Evolutionary conservation across 2,797 vertebrate species (phyloP), one percentile per base, ranked within the genome.

Genomic region (Syngnathus acus): DNA sequence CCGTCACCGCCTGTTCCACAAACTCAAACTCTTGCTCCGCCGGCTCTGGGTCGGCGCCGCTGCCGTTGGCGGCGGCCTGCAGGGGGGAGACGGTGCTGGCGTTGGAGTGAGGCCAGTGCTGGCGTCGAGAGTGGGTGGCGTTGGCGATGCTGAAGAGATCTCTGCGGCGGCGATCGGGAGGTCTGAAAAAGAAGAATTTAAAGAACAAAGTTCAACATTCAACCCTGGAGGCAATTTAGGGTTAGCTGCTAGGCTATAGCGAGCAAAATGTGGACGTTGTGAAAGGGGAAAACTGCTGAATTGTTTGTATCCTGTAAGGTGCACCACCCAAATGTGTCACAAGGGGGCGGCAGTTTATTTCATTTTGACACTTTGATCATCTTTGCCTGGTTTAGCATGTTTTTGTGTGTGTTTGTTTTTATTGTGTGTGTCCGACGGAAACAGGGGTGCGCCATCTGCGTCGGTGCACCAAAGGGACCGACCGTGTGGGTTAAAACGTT

Each of bases 91-190:
- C 87, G 0, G 40, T 57, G 8, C 92, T 95, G 73, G 72, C 80
- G 78, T 94, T 94, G 0, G 66, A n/a, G 38, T 73, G 79, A 78
- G 86, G 0, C 1, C 62, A 17, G 68, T 50, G 70, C 47, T 53
- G 64, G 42, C 74, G 80, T 6, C 19, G 23, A 62, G 21, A 19
- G 66, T 90, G 64, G 13, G 93, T 95, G 69, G 87, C 68, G 65
- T 98, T 98, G 50, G 93, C 92, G 0, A 92, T 64, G 0, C 88
- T 91, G 9, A 90, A 90, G 40, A 96, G 68, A 0, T 98, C 96
- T 75, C 97, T 90, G 2, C 94, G 92, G 11, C 93, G 94, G 45
- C 97, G 90, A 68, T 95, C 94, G 0, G 80, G 80, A 11, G 92
- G 92, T 72, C 92, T 93, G 64, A 21, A 76, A 39, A 32, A 58